Evolutionary conservation across 2,797 vertebrate genomes (phyloP).

Genomic region (Stomatorhinus walkeri): DNA sequence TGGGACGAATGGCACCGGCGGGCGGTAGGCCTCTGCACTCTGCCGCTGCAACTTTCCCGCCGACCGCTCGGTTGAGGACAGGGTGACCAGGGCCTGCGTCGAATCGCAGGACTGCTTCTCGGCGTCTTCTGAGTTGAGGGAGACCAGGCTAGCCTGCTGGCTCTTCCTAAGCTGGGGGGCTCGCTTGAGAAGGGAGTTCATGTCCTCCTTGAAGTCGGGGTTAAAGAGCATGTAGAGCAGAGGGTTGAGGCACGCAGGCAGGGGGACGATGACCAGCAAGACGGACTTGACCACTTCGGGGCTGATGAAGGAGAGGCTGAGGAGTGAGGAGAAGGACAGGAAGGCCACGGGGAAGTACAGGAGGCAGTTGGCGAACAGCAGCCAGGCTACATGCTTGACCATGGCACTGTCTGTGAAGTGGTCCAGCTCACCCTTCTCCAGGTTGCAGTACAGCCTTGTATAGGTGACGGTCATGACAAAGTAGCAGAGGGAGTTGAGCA

Average conservation of each 20-base stretch:
- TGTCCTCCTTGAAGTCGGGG: slow-evolving; percentile 77
- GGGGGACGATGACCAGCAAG: slow-evolving; percentile 75
- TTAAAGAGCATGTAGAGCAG: slow-evolving; percentile 86
- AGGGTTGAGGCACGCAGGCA: slow-evolving; percentile 83
- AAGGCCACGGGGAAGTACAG: slow-evolving; percentile 85
- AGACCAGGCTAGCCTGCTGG: slow-evolving; percentile 56
- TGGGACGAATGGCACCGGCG: slow-evolving; percentile 62
- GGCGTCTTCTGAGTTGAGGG: slow-evolving; percentile 68
- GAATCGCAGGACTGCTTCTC: slow-evolving; percentile 91
- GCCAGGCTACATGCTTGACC: slow-evolving; percentile 79
- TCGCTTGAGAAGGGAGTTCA: slow-evolving; percentile 62
- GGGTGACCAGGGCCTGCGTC: slow-evolving; percentile 76
- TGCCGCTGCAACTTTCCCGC: slow-evolving; percentile 51
- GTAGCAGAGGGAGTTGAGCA: slow-evolving; percentile 82
- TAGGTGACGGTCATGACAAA: slow-evolving; percentile 80
- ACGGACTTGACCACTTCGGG: slow-evolving; percentile 76
- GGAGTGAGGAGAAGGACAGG: slow-evolving; percentile 75
- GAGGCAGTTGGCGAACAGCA: slow-evolving; percentile 83
- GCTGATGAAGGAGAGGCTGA: slow-evolving; percentile 70
- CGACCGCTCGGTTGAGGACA: slow-evolving; percentile 53
- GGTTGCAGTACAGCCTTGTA: slow-evolving; percentile 73
- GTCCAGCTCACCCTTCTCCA: slow-evolving; percentile 63
- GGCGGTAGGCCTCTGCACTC: slow-evolving; percentile 55
- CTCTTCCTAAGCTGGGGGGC: slow-evolving; percentile 50
- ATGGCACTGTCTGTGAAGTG: slow-evolving; percentile 67